Evolutionary conservation across 2,797 vertebrate species (phyloP), one percentile per base, ranked within the genome.

Genomic region (Malurus leucopterus): DNA sequence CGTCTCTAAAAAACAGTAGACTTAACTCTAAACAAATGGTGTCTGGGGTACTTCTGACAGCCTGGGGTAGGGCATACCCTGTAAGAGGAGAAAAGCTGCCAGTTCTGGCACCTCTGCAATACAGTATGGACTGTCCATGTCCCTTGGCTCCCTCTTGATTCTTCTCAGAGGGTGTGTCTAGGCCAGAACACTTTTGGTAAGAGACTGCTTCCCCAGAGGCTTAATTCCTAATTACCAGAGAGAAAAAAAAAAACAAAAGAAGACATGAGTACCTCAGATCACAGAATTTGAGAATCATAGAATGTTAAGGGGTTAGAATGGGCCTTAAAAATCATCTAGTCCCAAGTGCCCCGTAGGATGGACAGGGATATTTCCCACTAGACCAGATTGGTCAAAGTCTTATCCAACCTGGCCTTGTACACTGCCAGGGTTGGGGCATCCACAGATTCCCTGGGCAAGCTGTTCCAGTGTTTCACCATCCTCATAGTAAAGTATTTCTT

Each of bases 121-220:
- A 50, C 15, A 3, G 8, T 17, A 3, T 11, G 22, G 54, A n/a
- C 47, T 27, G n/a, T 40, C 32, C 43, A 18, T 0, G 0, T 22
- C 29, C 7, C 15, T 71, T 11, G 7, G 23, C 29, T 77, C 14
- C 30, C 36, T 79, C 55, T 50, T 27, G 30, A 21, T 34, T 78
- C 24, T 27, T 71, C 8, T 40, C 53, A 15, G 46, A 49, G 29
- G 14, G 8, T 49, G 7, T 38, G 9, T 36, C 40, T 55, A 34
- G 72, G 36, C 30, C 57, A 64, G 40, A 76, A 53, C 5, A 15
- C 7, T 76, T 76, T 6, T 41, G 26, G 13, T 26, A 19, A 50
- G 46, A 51, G 19, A 19, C 11, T 55, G 41, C 8, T 16, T 69
- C 46, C 38, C 29, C 5, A 1, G 61, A 58, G 51, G 30, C 16